Evolutionary conservation across 2,888 invertebrate genomes (phyloP).

Genomic region (Drosophila nr. perissopoda): DNA sequence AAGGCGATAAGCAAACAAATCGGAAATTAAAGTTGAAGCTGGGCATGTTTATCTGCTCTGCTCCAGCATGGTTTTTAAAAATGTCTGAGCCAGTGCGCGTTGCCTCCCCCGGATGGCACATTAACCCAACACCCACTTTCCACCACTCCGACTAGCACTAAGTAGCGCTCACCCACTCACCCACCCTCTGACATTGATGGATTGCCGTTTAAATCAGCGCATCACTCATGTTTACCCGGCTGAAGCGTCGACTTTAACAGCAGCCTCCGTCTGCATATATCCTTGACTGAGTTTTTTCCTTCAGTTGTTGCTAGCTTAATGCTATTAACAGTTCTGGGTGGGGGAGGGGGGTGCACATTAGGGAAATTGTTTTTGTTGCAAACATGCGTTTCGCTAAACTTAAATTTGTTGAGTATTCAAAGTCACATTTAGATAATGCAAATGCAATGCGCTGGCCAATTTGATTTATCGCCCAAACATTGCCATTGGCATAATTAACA

Average conservation of each 20-base stretch:
- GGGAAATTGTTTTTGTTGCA: constrained; percentile 68
- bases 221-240: constrained; percentile 81
- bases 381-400: constrained; percentile 50
- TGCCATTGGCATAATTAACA: constrained; percentile 66
- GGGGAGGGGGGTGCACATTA: constrained; percentile 53
- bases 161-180: constrained; percentile 21
- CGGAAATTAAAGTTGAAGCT: constrained; percentile 78
- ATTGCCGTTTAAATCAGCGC: constrained; percentile 85
- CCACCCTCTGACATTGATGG: constrained; percentile 83
- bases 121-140: constrained; percentile 12
- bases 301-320: constrained; percentile 54
- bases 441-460: constrained; percentile 65
- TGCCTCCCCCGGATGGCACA: constrained; percentile 39
- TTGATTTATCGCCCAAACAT: constrained; percentile 63
- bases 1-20: constrained; percentile 74
- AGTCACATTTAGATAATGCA: constrained; percentile 49
- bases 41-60: constrained; percentile 52
- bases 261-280: constrained; percentile 40
- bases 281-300: constrained; percentile 52
- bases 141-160: constrained; percentile 12
- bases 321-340: constrained; percentile 74
- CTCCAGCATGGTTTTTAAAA: constrained; percentile 58
- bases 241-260: constrained; percentile 59
- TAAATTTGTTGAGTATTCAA: constrained; percentile 64
- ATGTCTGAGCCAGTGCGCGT: constrained; percentile 31